phyloP scores from a whole-genome alignment of 2,797 vertebrate species.

The Tangara arthus region DNA sequence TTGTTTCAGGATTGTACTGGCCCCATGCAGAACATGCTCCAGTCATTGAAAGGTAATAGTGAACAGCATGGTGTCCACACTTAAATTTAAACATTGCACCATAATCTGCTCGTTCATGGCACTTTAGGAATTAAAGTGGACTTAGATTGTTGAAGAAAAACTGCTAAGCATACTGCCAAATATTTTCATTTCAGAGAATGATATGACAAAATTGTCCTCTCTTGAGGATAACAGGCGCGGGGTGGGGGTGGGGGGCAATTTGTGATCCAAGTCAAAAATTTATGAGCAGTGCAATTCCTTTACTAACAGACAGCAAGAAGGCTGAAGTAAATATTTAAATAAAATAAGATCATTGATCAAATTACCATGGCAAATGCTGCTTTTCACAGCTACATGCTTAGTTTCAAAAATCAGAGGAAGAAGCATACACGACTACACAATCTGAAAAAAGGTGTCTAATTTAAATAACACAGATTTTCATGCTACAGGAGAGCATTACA shows the following conservation, averaged over 20 bases:
- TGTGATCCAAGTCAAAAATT: background rate
- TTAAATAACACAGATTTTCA: background rate
- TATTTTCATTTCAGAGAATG: background rate
- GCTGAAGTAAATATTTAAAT: background rate
- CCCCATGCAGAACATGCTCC: background rate
- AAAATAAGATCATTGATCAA: background rate
- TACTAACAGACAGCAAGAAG: background rate
- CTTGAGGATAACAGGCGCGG: accelerated
- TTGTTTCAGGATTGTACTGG: background rate
- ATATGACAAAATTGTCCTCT: background rate
- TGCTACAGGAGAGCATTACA: background rate
- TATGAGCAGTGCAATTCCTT: background rate
- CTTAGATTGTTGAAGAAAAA: background rate
- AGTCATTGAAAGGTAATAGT: background rate
- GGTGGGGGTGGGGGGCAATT: accelerated
- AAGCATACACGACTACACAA: background rate
- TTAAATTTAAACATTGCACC: background rate
- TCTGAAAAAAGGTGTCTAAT: background rate
- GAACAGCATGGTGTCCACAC: background rate
- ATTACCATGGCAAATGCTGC: background rate
- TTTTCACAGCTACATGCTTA: background rate
- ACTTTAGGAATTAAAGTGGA: background rate
- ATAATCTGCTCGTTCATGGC: background rate
- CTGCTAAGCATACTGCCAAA: background rate
- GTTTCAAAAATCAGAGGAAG: background rate